Base-by-base conservation (phyloP, 2,888 invertebrate species). In the Cryptus armator region DNA sequence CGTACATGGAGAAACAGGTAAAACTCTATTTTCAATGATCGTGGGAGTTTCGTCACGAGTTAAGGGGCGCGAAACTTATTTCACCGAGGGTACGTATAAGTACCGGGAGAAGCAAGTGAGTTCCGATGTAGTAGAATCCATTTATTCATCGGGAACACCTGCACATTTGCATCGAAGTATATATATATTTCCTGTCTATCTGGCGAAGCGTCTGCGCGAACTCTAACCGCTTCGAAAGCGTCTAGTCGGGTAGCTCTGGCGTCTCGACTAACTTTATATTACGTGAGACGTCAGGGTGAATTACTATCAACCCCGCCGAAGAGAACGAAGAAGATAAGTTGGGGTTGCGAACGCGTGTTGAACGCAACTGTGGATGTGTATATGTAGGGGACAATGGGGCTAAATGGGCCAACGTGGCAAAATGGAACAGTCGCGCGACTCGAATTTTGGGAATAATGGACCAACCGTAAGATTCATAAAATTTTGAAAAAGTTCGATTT, bases 141-240 rank as follows among this genome's bases (percentile, higher is more conserved):
- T 86, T 78, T 84, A 83, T 83, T 83, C 84, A 82, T 86, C 64
- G 79, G 71, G 62, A 86, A 84, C 86, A 86, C 79, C 86, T 86
- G 86, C 79, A 53, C 67, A 86, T 86, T 86, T 86, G 81, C 84
- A 86, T 86, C 43, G 66, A 53, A 53, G 59, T 53, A 56, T 46
- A 12, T 53, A 12, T 44, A 37, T 5, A 68, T 67, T 43, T 64
- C 37, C 68, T 53, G 19, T 12, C 14, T 10, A 19, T 48, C 29
- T 10, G 29, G 51, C 46, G 37, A 12, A 32, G 53, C n/a, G 51
- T 24, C 4, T 32, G 32, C 29, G 32, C 29, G 48, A 24, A 56
- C 56, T 56, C 19, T 56, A n/a, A 46, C 46, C 51, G 62, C 29
- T 70, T 51, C 16, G 44, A 70, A 43, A 44, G 43, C 71, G 44